Base-by-base conservation (phyloP, 2,113 vertebrate species). In the Aptenodytes patagonicus region DNA sequence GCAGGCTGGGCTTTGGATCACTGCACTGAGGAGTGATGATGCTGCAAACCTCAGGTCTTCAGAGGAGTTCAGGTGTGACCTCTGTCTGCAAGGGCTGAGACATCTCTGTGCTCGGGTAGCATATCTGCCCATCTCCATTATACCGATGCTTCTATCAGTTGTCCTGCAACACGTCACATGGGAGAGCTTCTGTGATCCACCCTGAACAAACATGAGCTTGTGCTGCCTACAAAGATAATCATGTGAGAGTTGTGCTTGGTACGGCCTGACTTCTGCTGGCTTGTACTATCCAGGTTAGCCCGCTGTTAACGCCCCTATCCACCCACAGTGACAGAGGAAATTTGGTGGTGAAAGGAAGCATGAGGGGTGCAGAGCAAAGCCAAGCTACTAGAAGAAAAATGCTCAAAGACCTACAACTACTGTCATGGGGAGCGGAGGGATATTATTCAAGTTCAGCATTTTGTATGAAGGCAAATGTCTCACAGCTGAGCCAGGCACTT, bases 131-230 rank as follows among this genome's bases (percentile, higher is more conserved):
- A 13, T 51, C 52, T 60, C 52, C 36, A 4, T 29, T 22, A 25
- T 13, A 55, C 32, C 57, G 85, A 17, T 7, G 2, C 25, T 46
- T 54, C 69, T 24, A 18, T 6, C 52, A 26, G 55, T 42, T 62
- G 16, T 5, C 32, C 85, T 62, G 65, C 46, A 52, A 36, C 12
- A 61, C 1, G 0, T 24, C 72, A 26, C 0, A 0, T 4, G 18
- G 25, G 46, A 89, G 34, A 65, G 51, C 24, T 71, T 34, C 44
- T 40, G 36, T 72, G 40, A 61, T 22, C 54, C 69, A 54, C 68
- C 19, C 69, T 22, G 28, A 85, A 29, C 47, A 77, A 61, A 76
- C 0, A 0, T 1, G 1, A 84, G 28, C 31, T 61, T 42, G 51
- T 1, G 3, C 36, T 84, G 44, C 31, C 36, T 44, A 5, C 28